Conservation (phyloP, 2,888 invertebrate species). For the Sericinus montela region DNA sequence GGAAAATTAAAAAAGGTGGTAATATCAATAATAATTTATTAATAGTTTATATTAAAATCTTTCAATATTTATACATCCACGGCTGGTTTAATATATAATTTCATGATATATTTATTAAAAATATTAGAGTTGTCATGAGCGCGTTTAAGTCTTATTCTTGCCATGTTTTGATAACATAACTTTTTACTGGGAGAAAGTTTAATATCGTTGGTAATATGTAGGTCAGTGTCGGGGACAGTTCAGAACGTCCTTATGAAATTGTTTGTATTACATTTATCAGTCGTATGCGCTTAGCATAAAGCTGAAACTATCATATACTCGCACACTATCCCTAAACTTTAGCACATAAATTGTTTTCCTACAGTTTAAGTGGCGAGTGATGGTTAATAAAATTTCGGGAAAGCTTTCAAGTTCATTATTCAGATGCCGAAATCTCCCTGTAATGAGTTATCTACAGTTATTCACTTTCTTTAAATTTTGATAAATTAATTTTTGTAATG, state of each 20-base stretch:
- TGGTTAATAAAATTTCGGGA: no score
- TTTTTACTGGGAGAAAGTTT: background rate
- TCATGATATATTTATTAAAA: background rate
- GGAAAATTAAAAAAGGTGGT: no score
- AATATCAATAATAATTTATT: no score
- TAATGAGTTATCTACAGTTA: no score
- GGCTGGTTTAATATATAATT: no score
- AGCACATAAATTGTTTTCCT: slow-evolving; percentile 29
- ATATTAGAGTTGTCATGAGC: background rate
- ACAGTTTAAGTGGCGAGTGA: background rate
- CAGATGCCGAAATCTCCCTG: no score
- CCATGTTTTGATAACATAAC: background rate
- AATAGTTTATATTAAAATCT: no score
- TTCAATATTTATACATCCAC: no score
- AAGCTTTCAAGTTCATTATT: no score
- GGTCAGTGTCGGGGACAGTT: slow-evolving; percentile 68
- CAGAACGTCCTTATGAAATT: slow-evolving; percentile 40
- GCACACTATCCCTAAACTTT: slow-evolving; percentile 26
- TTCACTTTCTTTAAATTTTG: no score
- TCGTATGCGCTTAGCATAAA: slow-evolving; percentile 45
- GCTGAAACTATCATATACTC: slow-evolving; percentile 37
- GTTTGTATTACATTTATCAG: slow-evolving; percentile 36
- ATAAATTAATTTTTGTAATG: no score
- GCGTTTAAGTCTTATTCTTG: slow-evolving; percentile 12
- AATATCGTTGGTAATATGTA: slow-evolving; percentile 14